phyloP scores from a whole-genome alignment of 2,113 vertebrate genomes.

The Coregonus clupeaformis region DNA sequence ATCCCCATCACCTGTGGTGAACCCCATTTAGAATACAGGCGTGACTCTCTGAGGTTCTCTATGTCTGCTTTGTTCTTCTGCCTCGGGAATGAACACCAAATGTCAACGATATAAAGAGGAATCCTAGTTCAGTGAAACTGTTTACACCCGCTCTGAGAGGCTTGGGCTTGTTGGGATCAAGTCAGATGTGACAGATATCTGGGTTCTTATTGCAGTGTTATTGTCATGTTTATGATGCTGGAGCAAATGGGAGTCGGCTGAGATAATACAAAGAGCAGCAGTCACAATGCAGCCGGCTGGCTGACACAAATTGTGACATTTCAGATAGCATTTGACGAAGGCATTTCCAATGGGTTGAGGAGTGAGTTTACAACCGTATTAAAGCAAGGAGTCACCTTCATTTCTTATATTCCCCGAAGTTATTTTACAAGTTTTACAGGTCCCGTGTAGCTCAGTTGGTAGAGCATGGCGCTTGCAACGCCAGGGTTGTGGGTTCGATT shows the following conservation, averaged over 20 bases:
- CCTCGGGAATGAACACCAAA: constrained; percentile 29
- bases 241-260: neutral
- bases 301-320: neutral
- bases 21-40: neutral
- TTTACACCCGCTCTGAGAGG: constrained; percentile 29
- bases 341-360: neutral
- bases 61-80: neutral
- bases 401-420: constrained; percentile 2
- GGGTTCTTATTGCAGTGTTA: neutral
- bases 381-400: neutral
- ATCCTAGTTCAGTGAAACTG: constrained; percentile 26
- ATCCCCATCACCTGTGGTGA: constrained; percentile 3
- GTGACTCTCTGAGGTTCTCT: neutral
- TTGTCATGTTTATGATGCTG: neutral
- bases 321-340: neutral
- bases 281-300: neutral
- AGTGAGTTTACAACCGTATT: neutral
- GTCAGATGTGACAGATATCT: constrained; percentile 5
- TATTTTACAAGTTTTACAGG: too few relatives aligned
- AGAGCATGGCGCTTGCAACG: too few relatives aligned
- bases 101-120: neutral
- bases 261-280: neutral
- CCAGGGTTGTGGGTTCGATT: too few relatives aligned
- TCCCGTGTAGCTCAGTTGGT: too few relatives aligned
- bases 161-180: neutral